Conservation (phyloP, 2,797 vertebrate genomes). For the Falco peregrinus region DNA sequence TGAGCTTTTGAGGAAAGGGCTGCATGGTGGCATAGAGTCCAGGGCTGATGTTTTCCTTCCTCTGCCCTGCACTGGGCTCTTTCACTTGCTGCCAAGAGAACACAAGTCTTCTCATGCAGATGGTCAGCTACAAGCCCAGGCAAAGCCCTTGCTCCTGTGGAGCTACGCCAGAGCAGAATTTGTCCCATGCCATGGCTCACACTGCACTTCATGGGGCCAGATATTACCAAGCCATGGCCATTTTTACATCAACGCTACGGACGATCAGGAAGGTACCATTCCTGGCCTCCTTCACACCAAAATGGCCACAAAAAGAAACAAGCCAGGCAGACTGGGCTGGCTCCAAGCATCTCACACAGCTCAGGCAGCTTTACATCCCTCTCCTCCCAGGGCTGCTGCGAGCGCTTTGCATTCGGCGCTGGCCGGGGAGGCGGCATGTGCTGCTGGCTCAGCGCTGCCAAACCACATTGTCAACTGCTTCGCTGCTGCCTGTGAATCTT, state of each 20-base stretch:
- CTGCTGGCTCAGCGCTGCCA: not conserved
- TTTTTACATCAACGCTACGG: accelerated
- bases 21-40: not conserved
- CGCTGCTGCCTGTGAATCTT: constrained; percentile 18
- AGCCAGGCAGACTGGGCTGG: not conserved
- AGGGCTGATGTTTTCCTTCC: not conserved
- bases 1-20: not conserved
- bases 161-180: not conserved
- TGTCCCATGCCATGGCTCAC: not conserved
- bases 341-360: not conserved
- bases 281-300: not conserved
- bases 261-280: not conserved
- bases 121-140: not conserved
- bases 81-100: not conserved
- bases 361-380: not conserved
- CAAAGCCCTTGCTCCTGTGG: not conserved
- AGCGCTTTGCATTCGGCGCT: not conserved
- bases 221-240: not conserved
- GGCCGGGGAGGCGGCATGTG: not conserved
- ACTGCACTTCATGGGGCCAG: not conserved
- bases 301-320: not conserved
- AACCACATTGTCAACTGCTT: constrained; percentile 54
- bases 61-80: no score
- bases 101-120: not conserved
- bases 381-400: not conserved